Evolutionary conservation across 64 coral and sea anemone species (phyloP).

Genomic region (Platygyra sinensis): DNA sequence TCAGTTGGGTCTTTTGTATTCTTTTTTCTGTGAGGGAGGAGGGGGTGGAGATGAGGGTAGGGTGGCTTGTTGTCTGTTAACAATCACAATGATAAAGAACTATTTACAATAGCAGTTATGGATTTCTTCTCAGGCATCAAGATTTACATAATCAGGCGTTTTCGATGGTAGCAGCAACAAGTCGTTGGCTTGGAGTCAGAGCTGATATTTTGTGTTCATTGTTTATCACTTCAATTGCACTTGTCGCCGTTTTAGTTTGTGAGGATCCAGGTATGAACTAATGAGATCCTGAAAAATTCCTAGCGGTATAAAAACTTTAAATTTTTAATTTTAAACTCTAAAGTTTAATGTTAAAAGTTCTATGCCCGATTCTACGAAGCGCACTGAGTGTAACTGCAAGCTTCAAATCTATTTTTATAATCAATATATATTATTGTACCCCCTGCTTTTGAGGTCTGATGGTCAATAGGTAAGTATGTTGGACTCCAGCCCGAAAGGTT

Average conservation of each 20-base stretch:
- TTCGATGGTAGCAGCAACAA: conserved; percentile 23
- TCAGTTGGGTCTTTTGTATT: too few species aligned
- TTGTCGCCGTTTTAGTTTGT: background rate
- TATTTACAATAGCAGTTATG: background rate
- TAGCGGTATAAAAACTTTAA: background rate
- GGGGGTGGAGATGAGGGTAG: background rate
- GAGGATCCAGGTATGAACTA: background rate
- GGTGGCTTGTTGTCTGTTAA: background rate
- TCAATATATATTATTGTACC: too few species aligned
- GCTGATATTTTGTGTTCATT: conserved; percentile 30
- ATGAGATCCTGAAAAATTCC: background rate
- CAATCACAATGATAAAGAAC: background rate
- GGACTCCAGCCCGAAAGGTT: too few species aligned
- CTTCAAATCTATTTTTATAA: too few species aligned
- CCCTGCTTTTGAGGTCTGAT: too few species aligned
- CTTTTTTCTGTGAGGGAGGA: too few species aligned
- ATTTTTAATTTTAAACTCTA: background rate
- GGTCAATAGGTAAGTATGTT: too few species aligned
- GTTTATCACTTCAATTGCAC: conserved; percentile 32
- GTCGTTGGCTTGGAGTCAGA: conserved; percentile 40
- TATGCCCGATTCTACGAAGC: background rate
- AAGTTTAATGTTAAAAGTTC: background rate
- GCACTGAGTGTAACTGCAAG: too few species aligned
- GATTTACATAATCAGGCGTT: conserved; percentile 38
- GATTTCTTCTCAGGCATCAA: conserved; percentile 13